Evolutionary conservation across 1,140 invertebrate species (phyloP), one percentile per base, ranked within the genome.

Genomic region (Pissodes strobi): DNA sequence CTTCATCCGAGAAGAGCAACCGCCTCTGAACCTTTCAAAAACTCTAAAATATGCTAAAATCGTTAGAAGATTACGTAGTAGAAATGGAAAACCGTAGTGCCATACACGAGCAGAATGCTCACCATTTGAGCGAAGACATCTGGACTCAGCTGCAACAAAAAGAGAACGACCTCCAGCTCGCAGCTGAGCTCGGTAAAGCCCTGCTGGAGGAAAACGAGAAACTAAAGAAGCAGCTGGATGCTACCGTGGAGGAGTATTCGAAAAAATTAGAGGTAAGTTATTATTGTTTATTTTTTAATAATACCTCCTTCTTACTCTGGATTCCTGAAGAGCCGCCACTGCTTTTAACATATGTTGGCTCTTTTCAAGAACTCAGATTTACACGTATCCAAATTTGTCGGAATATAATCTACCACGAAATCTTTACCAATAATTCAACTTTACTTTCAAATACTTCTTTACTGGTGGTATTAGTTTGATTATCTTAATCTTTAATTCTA

Each of bases 121-220:
- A 60, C n/a, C 74, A 76, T 22, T 80, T 82, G 46, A 82, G 82
- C 27, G 84, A 85, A 45, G 92, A 94, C 77, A 83, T 95, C 0
- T 88, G 88, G 83, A 86, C 87, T 13, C 87, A 94, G 74, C 80
- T 98, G 17, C 91, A 91, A 69, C 91, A 95, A 79, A 95, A 97
- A 76, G 95, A 97, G 73, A 89, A 90, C 64, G 95, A 98, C 76
- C 84, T 98, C 9, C 86, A 95, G 18, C 81, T 98, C 48, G 95
- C 95, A 0, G 95, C 95, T 0, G 94, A 98, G 78, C 81, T 98
- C 25, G 95, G 95, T 17, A 97, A 97, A 79, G 95, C 94, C 0
- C 80, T 98, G 43, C 81, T 98, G 52, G 94, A 97, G 71, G 93
- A 93, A 74, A 98, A 97, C 77, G 91, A 96, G 74, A 92, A 97